Base-by-base conservation (phyloP, 2,797 vertebrate genomes). In the Aratinga solstitialis region DNA sequence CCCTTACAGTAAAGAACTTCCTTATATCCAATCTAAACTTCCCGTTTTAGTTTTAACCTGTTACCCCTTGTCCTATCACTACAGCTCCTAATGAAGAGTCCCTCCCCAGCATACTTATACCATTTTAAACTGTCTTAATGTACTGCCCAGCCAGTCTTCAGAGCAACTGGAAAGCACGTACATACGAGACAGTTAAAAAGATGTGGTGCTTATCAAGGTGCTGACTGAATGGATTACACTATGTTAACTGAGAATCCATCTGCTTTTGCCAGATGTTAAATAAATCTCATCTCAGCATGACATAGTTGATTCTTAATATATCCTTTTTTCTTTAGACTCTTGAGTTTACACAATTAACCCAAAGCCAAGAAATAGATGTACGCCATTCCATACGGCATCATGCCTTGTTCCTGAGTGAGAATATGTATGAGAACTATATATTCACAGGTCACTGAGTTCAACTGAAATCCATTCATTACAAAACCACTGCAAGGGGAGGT, bases 221-320 rank as follows among this genome's bases (percentile, higher is more conserved):
- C 51, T 79, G 86, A 89, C 79, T 92, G 73, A 94, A 88, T 24
- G 77, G 71, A 84, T 94, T 94, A 53, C 48, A 87, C 32, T 38
- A 38, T 32, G 43, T 45, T 81, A 84, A 84, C 42, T 61, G 73
- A 79, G 63, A 82, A 84, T 67, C 48, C 74, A 79, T 79, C 83
- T 93, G 77, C 36, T 90, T 88, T 88, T 65, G 32, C 77, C 95
- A 91, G 87, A 88, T 93, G 82, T 88, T 85, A 90, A 88, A 91
- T 81, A 91, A 94, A 87, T 82, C 43, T 91, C 29, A 88, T 79
- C 66, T 84, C 85, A 67, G 56, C 19, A 15, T 58, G 80, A 84
- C 34, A 84, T 67, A 71, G 86, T 87, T 22, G 63, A 75, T 69
- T 86, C 83, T 78, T 90, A 79, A 87, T 47, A 82, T n/a, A 80